These are phyloP conservation scores for Caenorhabditis brenneri DNA, from an alignment of 1,140 invertebrate species.

Conservation along the genomic window DNA sequence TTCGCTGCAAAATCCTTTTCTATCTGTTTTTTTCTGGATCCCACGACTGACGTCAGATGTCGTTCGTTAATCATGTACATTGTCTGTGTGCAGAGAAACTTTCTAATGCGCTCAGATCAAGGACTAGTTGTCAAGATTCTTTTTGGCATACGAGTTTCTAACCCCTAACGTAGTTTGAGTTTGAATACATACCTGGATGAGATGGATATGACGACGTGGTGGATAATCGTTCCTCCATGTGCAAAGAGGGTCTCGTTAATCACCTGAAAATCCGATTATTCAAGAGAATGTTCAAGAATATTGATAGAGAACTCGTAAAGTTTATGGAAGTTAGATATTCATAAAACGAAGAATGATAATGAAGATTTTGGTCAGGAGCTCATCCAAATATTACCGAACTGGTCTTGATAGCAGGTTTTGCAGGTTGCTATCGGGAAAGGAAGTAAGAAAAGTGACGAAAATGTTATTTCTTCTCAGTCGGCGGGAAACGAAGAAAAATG, in stretches of 20 bases:
- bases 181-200: not conserved
- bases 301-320: not conserved
- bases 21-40: not conserved
- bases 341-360: not conserved
- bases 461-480: not conserved
- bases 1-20: too few relatives aligned
- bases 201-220: constrained; percentile 12
- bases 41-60: not conserved
- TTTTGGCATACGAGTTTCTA: too few relatives aligned
- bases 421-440: too few relatives aligned
- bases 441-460: not conserved
- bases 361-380: too few relatives aligned
- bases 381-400: too few relatives aligned
- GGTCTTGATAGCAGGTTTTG: too few relatives aligned
- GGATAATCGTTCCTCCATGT: constrained; percentile 40
- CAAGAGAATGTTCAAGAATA: not conserved
- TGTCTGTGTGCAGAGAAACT: not conserved
- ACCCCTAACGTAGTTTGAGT: too few relatives aligned
- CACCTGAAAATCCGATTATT: constrained; percentile 16
- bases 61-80: not conserved
- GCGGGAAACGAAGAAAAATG: not conserved
- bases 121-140: too few relatives aligned
- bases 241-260: not conserved
- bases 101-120: too few relatives aligned
- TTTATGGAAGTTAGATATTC: not conserved